These are phyloP conservation scores for Frankliniella intonsa DNA, from an alignment of 2,888 invertebrate species.

Conservation along the genomic window DNA sequence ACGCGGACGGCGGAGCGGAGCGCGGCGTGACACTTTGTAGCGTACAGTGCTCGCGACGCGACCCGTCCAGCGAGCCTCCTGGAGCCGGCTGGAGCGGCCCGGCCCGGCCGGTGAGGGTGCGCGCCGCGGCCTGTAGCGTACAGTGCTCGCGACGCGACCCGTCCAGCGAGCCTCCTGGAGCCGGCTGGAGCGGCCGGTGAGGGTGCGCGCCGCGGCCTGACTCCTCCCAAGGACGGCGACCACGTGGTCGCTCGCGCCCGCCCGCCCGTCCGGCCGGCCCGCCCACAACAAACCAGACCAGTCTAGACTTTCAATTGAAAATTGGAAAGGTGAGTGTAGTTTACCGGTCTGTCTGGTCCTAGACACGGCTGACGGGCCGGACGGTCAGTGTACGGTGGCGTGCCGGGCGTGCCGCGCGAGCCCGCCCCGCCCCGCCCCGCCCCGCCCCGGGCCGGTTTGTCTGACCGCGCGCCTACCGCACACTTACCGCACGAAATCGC, in stretches of 20 bases:
- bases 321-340: not conserved
- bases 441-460: not conserved
- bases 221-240: not conserved
- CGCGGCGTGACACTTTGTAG: too few relatives aligned
- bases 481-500: constrained; percentile 22
- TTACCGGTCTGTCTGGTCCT: constrained; percentile 12
- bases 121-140: not conserved
- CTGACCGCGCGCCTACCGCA: not conserved
- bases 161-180: not conserved
- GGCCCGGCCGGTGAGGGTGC: not conserved
- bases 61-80: not conserved
- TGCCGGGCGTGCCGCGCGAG: not conserved
- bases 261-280: not conserved
- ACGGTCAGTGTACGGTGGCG: not conserved
- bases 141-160: too few relatives aligned
- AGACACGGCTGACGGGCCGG: not conserved
- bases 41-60: too few relatives aligned
- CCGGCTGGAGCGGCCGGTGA: not conserved
- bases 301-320: constrained; percentile 19
- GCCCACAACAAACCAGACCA: not conserved
- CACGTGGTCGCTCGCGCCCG: not conserved
- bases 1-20: too few relatives aligned
- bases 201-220: not conserved
- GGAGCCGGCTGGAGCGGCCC: not conserved
- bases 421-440: not conserved